Evolutionary conservation across 2,797 vertebrate species (phyloP).

Genomic region (Numenius phaeopus): DNA sequence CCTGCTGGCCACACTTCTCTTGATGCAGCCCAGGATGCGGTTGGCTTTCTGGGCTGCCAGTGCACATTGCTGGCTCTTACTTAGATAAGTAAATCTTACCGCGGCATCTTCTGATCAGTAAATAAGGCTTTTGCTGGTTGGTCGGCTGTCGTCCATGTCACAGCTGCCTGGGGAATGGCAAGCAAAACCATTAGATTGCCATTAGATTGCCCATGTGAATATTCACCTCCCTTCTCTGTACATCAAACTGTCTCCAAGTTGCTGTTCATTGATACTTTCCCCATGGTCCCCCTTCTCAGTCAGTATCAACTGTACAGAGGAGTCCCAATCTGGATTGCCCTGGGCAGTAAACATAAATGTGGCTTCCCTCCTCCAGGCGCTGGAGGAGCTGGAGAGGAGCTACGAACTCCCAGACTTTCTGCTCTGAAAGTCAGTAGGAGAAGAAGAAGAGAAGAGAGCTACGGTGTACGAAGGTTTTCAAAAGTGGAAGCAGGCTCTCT

Average conservation of each 20-base stretch:
- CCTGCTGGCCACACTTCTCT: too few species aligned
- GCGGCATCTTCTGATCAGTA: neutral
- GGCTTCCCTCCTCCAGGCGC: neutral
- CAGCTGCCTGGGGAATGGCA: neutral
- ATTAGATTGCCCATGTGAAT: neutral
- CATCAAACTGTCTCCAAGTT: neutral
- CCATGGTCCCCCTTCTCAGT: neutral
- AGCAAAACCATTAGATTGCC: neutral
- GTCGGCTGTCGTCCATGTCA: neutral
- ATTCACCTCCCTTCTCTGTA: neutral
- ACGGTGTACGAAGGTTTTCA: fast-evolving
- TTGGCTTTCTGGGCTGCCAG: too few species aligned
- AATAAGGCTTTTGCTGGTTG: neutral
- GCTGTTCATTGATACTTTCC: neutral
- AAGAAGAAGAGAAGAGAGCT: neutral
- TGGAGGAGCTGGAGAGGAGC: neutral
- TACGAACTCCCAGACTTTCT: neutral
- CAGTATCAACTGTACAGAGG: neutral
- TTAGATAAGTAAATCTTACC: neutral
- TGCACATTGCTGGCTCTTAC: too few species aligned
- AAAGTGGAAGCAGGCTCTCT: neutral
- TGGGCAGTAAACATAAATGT: neutral
- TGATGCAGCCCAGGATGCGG: too few species aligned
- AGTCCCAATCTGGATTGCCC: neutral
- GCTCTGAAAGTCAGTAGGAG: neutral